phyloP scores from a whole-genome alignment of 2,113 vertebrate species.

The Opisthocomus hoazin region DNA sequence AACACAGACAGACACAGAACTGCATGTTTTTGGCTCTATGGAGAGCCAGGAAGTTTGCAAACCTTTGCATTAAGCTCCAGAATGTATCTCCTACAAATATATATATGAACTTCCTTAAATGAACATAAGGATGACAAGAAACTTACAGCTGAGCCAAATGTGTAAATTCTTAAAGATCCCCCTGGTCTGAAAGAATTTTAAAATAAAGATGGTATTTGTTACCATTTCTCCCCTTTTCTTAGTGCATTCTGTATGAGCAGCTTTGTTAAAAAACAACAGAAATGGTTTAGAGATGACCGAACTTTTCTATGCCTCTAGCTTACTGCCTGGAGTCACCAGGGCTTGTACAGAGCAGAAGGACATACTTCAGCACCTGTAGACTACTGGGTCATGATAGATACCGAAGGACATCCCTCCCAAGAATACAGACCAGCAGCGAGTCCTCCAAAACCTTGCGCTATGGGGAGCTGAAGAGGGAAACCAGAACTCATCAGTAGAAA shows the following conservation, averaged over 20 bases:
- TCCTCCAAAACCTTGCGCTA: not conserved
- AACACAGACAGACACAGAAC: not conserved
- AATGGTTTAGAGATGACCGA: not conserved
- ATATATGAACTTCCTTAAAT: not conserved
- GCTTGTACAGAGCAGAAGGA: not conserved
- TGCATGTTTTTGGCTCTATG: not conserved
- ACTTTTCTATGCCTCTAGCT: not conserved
- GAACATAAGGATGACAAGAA: not conserved
- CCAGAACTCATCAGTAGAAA: not conserved
- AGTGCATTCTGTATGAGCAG: not conserved
- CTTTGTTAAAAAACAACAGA: not conserved
- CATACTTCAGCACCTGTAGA: not conserved
- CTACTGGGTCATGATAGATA: not conserved
- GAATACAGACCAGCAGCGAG: not conserved
- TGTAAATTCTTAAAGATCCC: not conserved
- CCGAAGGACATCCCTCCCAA: not conserved
- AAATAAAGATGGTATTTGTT: not conserved
- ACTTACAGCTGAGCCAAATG: not conserved
- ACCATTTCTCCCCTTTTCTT: not conserved
- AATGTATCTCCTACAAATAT: conserved; percentile 12
- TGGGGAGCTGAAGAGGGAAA: not conserved
- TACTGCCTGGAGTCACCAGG: accelerated
- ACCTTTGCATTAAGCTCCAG: conserved; percentile 33
- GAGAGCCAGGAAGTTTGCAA: conserved; percentile 22
- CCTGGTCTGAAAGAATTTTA: not conserved